phyloP scores from a whole-genome alignment of 2,888 invertebrate species.

The Lumbricus terrestris region DNA sequence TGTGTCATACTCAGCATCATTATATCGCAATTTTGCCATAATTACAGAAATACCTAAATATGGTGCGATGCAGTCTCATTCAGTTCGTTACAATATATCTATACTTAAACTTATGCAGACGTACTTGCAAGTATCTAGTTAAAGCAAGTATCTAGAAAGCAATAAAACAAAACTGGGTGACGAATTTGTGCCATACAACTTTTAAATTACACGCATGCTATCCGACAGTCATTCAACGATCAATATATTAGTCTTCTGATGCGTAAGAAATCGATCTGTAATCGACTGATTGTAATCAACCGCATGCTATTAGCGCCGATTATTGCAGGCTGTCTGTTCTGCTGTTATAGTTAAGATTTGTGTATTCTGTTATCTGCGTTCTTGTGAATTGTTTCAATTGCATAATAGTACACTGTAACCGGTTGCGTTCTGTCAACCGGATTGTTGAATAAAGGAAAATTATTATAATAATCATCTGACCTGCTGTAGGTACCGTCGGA shows the following conservation, averaged over 20 bases:
- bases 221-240: not conserved
- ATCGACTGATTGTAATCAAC: not conserved
- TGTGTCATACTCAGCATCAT: not conserved
- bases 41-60: not conserved
- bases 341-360: too few species aligned
- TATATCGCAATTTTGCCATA: not conserved
- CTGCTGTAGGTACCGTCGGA: constrained; percentile 96
- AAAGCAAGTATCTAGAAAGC: not conserved
- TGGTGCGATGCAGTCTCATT: not conserved
- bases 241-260: not conserved
- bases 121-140: too few species aligned
- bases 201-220: not conserved
- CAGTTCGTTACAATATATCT: not conserved
- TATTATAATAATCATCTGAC: constrained; percentile 64
- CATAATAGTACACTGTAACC: too few species aligned
- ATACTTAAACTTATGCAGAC: not conserved
- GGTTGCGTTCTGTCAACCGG: too few species aligned
- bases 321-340: too few species aligned
- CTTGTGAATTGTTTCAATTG: too few species aligned
- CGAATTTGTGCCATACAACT: not conserved
- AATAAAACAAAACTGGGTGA: not conserved
- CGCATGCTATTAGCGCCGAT: too few species aligned
- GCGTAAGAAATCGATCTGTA: not conserved
- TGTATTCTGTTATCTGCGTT: too few species aligned
- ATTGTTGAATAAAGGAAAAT: too few species aligned